These are phyloP conservation scores for Onychostruthus taczanowskii DNA, from an alignment of 2,113 vertebrate species.

Conservation along the genomic window DNA sequence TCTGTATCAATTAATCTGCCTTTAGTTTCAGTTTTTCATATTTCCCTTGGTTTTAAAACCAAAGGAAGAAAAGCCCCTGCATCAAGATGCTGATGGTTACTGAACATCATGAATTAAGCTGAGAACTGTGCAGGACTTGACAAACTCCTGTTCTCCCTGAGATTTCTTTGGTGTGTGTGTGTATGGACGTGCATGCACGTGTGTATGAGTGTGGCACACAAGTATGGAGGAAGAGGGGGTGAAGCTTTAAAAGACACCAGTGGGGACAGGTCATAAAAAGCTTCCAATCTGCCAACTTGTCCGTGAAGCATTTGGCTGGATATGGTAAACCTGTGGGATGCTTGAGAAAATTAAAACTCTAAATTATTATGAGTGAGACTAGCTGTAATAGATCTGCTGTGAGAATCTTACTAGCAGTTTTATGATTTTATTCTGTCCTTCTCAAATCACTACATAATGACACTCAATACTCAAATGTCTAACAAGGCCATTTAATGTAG, in stretches of 20 bases:
- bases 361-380: slow-evolving; percentile 58
- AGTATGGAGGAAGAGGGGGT: not conserved
- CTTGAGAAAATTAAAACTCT: slow-evolving; percentile 68
- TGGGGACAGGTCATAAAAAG: slow-evolving; percentile 32
- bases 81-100: not conserved
- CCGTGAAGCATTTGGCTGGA: slow-evolving; percentile 20
- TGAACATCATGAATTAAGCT: not conserved
- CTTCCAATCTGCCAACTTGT: slow-evolving; percentile 37
- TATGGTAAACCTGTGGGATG: slow-evolving; percentile 57
- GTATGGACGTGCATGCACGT: rapidly evolving
- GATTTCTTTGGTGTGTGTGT: not conserved
- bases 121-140: not conserved
- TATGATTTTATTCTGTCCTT: slow-evolving; percentile 59
- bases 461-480: slow-evolving; percentile 60
- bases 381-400: slow-evolving; percentile 54
- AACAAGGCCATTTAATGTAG: slow-evolving; percentile 59
- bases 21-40: not conserved
- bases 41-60: not conserved
- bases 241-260: not conserved
- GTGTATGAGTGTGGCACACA: not conserved
- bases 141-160: not conserved
- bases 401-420: slow-evolving; percentile 52
- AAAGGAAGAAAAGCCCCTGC: not conserved
- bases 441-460: slow-evolving; percentile 61
- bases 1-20: not conserved